Conservation (phyloP, 2,888 invertebrate species). For the Sicus ferrugineus region DNA sequence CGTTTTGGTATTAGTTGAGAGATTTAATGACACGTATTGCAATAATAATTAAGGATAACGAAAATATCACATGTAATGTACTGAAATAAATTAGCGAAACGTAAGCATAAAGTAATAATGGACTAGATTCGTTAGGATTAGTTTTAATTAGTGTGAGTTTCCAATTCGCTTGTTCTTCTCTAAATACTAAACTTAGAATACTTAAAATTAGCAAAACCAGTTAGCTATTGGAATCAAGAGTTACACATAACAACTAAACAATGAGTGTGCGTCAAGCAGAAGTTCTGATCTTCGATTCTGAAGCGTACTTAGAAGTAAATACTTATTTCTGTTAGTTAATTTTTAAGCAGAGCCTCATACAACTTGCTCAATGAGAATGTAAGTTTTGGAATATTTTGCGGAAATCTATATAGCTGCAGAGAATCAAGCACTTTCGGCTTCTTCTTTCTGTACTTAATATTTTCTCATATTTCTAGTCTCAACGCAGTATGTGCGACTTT, state of each 20-base stretch:
- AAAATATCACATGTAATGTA: slow-evolving; percentile 33
- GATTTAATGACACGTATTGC: slow-evolving; percentile 26
- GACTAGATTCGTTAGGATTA: slow-evolving; percentile 33
- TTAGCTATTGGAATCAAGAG: background rate
- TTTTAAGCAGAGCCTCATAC: slow-evolving; percentile 1
- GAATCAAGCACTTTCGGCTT: too few relatives aligned
- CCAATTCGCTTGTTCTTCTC: background rate
- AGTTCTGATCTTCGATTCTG: slow-evolving; percentile 1
- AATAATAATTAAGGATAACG: slow-evolving; percentile 31
- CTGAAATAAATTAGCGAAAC: slow-evolving; percentile 26
- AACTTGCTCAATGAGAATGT: too few relatives aligned
- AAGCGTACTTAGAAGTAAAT: background rate
- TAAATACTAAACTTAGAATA: background rate
- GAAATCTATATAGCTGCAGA: too few relatives aligned
- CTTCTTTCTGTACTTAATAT: too few relatives aligned
- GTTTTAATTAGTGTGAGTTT: slow-evolving; percentile 18
- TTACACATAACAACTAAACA: slow-evolving; percentile 17
- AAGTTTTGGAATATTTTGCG: too few relatives aligned
- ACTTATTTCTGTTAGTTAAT: too few relatives aligned
- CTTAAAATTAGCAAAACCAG: slow-evolving; percentile 4
- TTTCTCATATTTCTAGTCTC: too few relatives aligned
- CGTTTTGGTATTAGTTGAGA: slow-evolving; percentile 34
- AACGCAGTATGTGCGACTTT: too few relatives aligned
- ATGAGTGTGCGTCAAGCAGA: slow-evolving; percentile 36
- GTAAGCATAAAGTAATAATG: slow-evolving; percentile 26